phyloP scores from a whole-genome alignment of 2,797 vertebrate species.

The Typhlichthys subterraneus region DNA sequence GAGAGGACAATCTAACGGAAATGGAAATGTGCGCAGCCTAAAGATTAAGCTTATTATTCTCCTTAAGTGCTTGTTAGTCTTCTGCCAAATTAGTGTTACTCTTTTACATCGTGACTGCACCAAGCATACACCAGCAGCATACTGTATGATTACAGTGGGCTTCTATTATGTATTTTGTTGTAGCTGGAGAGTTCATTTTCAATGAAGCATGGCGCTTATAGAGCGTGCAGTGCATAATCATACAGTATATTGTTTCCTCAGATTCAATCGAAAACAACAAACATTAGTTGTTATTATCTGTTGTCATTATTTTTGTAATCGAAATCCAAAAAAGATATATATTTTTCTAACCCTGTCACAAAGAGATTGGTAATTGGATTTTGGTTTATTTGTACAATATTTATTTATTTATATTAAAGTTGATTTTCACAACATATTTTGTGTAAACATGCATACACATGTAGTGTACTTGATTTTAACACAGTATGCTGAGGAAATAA shows the following conservation, averaged over 20 bases:
- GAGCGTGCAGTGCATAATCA: constrained; percentile 33
- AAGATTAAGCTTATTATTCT: constrained; percentile 59
- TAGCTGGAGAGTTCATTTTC: constrained; percentile 13
- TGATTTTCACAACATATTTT: constrained; percentile 37
- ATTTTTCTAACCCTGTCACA: constrained; percentile 4
- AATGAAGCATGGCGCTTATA: constrained; percentile 7
- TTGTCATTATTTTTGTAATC: constrained; percentile 16
- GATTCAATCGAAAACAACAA: background rate
- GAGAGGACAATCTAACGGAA: constrained; percentile 67
- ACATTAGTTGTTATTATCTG: background rate
- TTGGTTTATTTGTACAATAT: constrained; percentile 44
- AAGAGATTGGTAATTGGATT: constrained; percentile 27
- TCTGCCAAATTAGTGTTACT: constrained; percentile 59
- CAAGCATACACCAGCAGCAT: constrained; percentile 31
- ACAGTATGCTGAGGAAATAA: constrained; percentile 48
- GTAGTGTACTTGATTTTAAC: constrained; percentile 14
- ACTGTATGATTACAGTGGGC: constrained; percentile 39
- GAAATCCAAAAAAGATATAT: constrained; percentile 12
- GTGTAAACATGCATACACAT: background rate
- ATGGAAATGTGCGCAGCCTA: constrained; percentile 70
- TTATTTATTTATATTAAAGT: constrained; percentile 11
- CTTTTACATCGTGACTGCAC: constrained; percentile 23
- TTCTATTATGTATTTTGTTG: constrained; percentile 39
- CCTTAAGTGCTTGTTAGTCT: constrained; percentile 54
- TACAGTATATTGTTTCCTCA: constrained; percentile 3